phyloP scores from a whole-genome alignment of 2,888 invertebrate genomes.

The Drosophila seclusa region DNA sequence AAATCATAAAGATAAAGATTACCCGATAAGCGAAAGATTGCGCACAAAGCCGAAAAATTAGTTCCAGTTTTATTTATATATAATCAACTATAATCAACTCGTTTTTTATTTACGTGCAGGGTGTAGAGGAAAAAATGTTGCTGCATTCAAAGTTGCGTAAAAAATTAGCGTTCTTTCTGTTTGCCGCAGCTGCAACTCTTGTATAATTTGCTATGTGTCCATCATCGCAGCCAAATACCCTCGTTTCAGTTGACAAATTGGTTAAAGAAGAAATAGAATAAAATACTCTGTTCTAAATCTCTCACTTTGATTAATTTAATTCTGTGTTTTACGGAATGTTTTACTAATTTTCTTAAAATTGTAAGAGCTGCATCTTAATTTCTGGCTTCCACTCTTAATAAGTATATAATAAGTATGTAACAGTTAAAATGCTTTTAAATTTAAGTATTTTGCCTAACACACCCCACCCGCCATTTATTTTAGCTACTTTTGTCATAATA shows the following conservation, averaged over 20 bases:
- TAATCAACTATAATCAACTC: not conserved
- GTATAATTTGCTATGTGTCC: not conserved
- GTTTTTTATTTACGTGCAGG: not conserved
- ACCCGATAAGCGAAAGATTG: not conserved
- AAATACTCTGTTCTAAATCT: not conserved
- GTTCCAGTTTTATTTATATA: not conserved
- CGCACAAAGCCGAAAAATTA: not conserved
- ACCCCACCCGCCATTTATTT: no score
- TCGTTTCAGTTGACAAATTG: not conserved
- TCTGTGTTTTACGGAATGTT: not conserved
- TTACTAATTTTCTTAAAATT: not conserved
- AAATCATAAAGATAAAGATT: not conserved
- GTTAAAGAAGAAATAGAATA: not conserved
- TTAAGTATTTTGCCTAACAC: not conserved
- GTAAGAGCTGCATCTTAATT: not conserved
- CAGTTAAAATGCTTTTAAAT: not conserved
- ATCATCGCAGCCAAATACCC: slow-evolving; percentile 13
- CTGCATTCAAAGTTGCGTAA: slow-evolving; percentile 68
- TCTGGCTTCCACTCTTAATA: not conserved
- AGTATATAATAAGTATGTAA: not conserved
- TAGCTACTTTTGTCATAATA: not conserved
- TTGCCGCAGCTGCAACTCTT: slow-evolving; percentile 22
- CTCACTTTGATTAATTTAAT: not conserved
- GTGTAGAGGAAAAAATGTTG: slow-evolving; percentile 4
- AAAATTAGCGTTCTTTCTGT: slow-evolving; percentile 67